Conservation (phyloP, 2,888 invertebrate genomes). For the Orthosia gracilis region DNA sequence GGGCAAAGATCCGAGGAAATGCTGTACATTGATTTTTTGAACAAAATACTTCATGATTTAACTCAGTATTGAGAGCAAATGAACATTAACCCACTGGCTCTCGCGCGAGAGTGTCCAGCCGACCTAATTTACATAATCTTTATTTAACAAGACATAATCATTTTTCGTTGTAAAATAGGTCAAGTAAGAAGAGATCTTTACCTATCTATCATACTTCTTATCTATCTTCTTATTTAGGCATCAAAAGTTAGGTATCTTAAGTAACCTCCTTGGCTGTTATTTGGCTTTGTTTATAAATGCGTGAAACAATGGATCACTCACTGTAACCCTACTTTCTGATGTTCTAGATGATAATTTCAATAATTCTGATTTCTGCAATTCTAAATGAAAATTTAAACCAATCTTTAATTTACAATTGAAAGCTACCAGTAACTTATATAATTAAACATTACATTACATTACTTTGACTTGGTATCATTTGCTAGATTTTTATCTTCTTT, state of each 20-base stretch:
- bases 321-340: neutral
- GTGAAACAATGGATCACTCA: neutral
- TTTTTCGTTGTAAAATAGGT: neutral
- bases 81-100: no score
- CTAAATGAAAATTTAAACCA: neutral
- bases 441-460: slow-evolving; percentile 8
- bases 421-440: neutral
- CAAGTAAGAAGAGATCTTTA: no score
- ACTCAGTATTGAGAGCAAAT: no score
- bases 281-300: neutral
- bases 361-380: neutral
- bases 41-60: no score
- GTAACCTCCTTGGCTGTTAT: neutral
- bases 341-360: neutral
- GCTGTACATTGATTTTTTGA: no score
- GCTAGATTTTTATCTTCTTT: slow-evolving; percentile 6
- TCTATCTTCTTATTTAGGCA: neutral
- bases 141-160: neutral
- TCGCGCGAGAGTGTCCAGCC: no score
- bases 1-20: no score
- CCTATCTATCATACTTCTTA: neutral
- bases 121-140: no score
- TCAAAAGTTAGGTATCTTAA: neutral
- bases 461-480: neutral
- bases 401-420: neutral